phyloP scores from a whole-genome alignment of 2,797 vertebrate species.

The Scyliorhinus canicula region DNA sequence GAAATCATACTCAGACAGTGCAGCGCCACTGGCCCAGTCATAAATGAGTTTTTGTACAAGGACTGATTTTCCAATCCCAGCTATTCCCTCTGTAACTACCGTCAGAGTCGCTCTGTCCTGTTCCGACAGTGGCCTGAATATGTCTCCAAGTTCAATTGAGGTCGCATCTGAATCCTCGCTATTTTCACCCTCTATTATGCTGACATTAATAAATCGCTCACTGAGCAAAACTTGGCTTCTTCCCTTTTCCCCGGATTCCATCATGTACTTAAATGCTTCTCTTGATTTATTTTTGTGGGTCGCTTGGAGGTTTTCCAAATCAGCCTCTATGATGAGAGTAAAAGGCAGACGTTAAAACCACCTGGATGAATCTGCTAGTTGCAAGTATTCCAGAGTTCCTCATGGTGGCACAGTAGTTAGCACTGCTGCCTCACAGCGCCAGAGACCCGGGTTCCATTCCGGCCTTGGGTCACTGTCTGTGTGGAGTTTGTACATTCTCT shows the following conservation, averaged over 20 bases:
- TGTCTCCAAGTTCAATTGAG: constrained; percentile 40
- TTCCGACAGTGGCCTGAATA: constrained; percentile 45
- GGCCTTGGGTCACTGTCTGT: too few relatives aligned
- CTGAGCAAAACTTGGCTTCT: constrained; percentile 44
- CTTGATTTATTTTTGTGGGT: background rate
- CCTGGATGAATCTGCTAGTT: background rate
- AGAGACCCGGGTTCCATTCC: too few relatives aligned
- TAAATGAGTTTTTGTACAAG: constrained; percentile 51
- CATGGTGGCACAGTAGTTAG: too few relatives aligned
- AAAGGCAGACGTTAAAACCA: background rate
- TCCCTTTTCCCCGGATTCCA: background rate
- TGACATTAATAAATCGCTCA: constrained; percentile 49
- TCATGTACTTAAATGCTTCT: background rate
- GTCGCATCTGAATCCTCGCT: constrained; percentile 47
- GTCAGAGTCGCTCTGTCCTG: constrained; percentile 41
- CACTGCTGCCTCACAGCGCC: too few relatives aligned
- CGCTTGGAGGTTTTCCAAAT: background rate
- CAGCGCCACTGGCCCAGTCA: constrained; percentile 53
- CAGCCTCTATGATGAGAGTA: background rate
- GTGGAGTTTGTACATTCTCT: too few relatives aligned
- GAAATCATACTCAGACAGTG: constrained; percentile 59
- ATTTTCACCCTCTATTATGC: constrained; percentile 48
- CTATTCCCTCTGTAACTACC: constrained; percentile 56
- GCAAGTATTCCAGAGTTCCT: too few relatives aligned
- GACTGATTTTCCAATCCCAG: constrained; percentile 57